Conservation (phyloP, 2,797 vertebrate genomes). For the Sebastiscus tertius region DNA sequence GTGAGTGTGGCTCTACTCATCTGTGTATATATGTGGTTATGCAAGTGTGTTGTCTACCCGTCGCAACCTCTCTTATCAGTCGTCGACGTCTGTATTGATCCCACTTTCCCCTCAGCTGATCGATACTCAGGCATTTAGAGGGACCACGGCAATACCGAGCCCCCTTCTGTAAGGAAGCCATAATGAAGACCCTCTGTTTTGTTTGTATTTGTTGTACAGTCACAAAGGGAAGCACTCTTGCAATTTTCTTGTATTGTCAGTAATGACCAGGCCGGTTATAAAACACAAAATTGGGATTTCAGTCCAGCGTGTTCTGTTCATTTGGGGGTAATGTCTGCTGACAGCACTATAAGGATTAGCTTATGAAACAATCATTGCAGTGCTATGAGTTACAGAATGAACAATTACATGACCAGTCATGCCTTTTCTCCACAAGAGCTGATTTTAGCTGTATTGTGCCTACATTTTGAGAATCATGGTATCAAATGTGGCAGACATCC, state of each 20-base stretch:
- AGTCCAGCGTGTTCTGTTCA: conserved; percentile 34
- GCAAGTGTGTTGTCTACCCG: conserved; percentile 36
- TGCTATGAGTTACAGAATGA: conserved; percentile 21
- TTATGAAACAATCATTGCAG: conserved; percentile 42
- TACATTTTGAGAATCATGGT: conserved; percentile 6
- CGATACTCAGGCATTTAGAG: conserved; percentile 74
- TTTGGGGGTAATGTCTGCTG: conserved; percentile 40
- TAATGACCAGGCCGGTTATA: conserved; percentile 32
- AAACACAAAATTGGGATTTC: conserved; percentile 52
- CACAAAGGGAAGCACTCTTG: conserved; percentile 37
- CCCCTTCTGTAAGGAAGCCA: conserved; percentile 53
- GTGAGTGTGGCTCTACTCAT: conserved; percentile 8
- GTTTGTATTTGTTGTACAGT: conserved; percentile 45
- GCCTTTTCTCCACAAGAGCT: conserved; percentile 18
- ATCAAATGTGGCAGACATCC: conserved; percentile 15
- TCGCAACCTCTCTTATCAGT: conserved; percentile 54
- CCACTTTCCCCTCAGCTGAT: conserved; percentile 67
- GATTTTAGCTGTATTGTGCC: conserved; percentile 14
- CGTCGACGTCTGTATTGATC: conserved; percentile 70
- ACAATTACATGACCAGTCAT: conserved; percentile 16
- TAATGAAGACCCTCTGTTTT: conserved; percentile 49
- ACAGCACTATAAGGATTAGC: conserved; percentile 36
- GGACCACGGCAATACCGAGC: conserved; percentile 40
- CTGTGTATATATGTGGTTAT: conserved; percentile 22
- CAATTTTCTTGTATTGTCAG: conserved; percentile 57